Conservation (phyloP, 2,797 vertebrate genomes). For the Trachops cirrhosus region DNA sequence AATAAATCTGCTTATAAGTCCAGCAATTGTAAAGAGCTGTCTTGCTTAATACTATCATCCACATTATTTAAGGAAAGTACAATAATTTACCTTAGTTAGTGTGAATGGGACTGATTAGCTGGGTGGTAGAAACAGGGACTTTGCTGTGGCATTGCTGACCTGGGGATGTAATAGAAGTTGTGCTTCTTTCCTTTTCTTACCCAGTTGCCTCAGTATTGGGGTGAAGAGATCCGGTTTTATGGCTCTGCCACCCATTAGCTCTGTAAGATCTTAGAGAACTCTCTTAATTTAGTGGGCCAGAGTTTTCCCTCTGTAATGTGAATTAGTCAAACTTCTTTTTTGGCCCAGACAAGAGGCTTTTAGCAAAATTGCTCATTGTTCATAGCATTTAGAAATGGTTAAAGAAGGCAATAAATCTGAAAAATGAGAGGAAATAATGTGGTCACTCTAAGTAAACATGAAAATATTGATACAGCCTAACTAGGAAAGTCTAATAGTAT, state of each 20-base stretch:
- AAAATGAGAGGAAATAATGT: slow-evolving; percentile 43
- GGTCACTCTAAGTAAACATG: slow-evolving; percentile 39
- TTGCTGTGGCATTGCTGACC: background rate
- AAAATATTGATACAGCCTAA: slow-evolving; percentile 45
- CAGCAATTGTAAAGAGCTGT: background rate
- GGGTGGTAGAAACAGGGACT: background rate
- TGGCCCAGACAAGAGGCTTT: background rate
- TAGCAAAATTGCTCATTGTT: slow-evolving; percentile 10
- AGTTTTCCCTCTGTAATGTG: slow-evolving; percentile 47
- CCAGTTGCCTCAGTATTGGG: background rate
- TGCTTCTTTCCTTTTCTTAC: slow-evolving; percentile 13
- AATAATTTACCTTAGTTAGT: background rate
- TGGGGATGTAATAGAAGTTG: background rate
- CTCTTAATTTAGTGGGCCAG: background rate
- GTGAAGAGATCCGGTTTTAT: background rate
- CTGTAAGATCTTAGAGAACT: background rate
- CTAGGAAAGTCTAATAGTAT: background rate
- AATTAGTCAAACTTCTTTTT: slow-evolving; percentile 1
- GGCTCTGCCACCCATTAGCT: background rate
- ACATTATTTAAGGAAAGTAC: background rate
- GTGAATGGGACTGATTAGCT: background rate
- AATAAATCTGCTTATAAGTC: background rate
- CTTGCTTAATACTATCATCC: background rate
- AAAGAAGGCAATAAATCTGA: slow-evolving; percentile 35
- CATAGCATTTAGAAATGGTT: slow-evolving; percentile 24